Evolutionary conservation across 2,888 invertebrate genomes (phyloP).

Genomic region (Epistrophe grossulariae): DNA sequence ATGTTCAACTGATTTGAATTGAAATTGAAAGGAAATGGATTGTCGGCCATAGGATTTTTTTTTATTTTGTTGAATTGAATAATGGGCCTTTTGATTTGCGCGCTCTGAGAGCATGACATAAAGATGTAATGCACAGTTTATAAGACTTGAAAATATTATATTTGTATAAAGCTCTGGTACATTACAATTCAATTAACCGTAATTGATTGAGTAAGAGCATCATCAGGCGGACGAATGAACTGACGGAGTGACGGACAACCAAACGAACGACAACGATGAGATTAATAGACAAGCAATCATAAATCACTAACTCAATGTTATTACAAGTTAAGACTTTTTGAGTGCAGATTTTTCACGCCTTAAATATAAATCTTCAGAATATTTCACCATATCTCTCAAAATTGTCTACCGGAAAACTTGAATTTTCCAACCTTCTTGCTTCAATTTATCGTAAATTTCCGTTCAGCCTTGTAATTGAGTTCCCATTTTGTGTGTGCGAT

Average conservation of each 20-base stretch:
- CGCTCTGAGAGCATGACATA: slow-evolving; percentile 61
- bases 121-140: slow-evolving; percentile 40
- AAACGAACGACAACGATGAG: slow-evolving; percentile 21
- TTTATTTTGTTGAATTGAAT: slow-evolving; percentile 74
- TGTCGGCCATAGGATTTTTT: slow-evolving; percentile 68
- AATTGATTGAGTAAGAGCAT: slow-evolving; percentile 69
- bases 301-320: slow-evolving; percentile 54
- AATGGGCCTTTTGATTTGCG: slow-evolving; percentile 75
- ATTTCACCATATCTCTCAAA: slow-evolving; percentile 23
- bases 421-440: slow-evolving; percentile 66
- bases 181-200: slow-evolving; percentile 72
- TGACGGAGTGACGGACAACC: neutral
- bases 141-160: slow-evolving; percentile 10
- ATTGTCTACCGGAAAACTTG: slow-evolving; percentile 61
- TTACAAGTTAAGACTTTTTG: slow-evolving; percentile 21
- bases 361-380: slow-evolving; percentile 36
- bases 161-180: slow-evolving; percentile 15
- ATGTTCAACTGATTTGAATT: slow-evolving; percentile 73
- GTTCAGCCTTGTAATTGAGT: slow-evolving; percentile 83
- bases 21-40: slow-evolving; percentile 76
- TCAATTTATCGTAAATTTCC: slow-evolving; percentile 81
- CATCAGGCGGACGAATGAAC: slow-evolving; percentile 17
- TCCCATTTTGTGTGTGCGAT: slow-evolving; percentile 74
- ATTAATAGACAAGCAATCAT: slow-evolving; percentile 69
- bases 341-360: slow-evolving; percentile 54